Conservation (phyloP, 2,113 vertebrate species). For the Odocoileus virginianus region DNA sequence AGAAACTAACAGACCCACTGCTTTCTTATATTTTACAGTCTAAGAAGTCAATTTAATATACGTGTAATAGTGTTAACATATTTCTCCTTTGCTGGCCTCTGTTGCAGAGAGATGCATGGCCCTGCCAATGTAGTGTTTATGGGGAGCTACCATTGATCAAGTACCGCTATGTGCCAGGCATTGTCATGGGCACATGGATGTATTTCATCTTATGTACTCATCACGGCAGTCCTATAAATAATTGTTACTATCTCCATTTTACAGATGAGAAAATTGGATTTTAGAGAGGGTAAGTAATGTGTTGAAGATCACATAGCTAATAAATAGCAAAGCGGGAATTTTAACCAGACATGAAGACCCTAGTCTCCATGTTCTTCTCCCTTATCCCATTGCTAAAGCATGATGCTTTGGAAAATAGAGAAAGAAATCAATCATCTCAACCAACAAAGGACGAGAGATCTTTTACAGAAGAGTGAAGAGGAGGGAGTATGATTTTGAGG, state of each 20-base stretch:
- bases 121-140: neutral
- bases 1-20: neutral
- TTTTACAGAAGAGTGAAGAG: neutral
- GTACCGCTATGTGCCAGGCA: neutral
- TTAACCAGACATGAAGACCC: neutral
- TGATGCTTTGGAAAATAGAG: neutral
- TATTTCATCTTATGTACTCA: neutral
- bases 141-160: neutral
- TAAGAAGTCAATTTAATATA: neutral
- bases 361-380: neutral
- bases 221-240: neutral
- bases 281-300: neutral
- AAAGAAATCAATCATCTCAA: neutral
- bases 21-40: neutral
- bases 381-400: neutral
- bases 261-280: slow-evolving; percentile 4
- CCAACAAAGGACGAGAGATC: neutral
- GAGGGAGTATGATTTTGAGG: neutral
- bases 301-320: neutral
- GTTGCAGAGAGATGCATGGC: neutral
- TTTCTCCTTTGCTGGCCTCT: neutral
- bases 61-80: neutral
- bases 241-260: neutral
- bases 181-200: neutral
- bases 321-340: neutral